These are phyloP conservation scores for Petroica traversi DNA, from an alignment of 2,113 vertebrate genomes.

Conservation along the genomic window DNA sequence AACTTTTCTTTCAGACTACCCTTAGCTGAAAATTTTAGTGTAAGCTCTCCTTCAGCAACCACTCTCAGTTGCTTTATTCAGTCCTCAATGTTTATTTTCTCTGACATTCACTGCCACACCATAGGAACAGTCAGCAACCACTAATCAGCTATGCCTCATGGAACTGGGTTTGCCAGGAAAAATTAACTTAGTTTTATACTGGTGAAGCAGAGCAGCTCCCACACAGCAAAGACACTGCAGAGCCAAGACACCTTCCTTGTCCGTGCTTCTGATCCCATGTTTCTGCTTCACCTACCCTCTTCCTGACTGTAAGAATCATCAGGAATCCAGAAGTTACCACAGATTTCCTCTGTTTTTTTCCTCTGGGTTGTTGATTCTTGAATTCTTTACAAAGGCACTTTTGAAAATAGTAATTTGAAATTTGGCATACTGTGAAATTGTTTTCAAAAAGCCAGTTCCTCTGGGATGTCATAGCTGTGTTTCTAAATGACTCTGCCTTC, in stretches of 20 bases:
- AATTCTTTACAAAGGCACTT: background rate
- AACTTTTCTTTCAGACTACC: background rate
- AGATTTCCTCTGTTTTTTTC: background rate
- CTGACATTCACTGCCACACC: background rate
- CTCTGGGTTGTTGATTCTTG: background rate
- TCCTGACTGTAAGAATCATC: background rate
- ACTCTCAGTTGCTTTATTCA: background rate
- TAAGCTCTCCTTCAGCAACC: background rate
- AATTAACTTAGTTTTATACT: background rate
- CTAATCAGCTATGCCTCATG: background rate
- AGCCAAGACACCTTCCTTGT: rapidly evolving
- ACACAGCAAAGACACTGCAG: background rate
- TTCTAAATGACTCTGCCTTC: background rate
- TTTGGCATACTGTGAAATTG: background rate
- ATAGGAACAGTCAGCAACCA: background rate
- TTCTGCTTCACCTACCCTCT: background rate
- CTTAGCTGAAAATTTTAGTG: background rate
- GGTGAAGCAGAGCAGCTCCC: background rate
- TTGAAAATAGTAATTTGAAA: background rate
- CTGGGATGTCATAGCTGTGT: background rate
- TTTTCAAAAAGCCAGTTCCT: background rate
- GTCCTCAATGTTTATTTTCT: background rate
- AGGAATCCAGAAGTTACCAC: background rate
- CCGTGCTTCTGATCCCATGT: rapidly evolving
- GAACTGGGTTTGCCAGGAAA: background rate